These are phyloP conservation scores for Chironomus riparius DNA, from an alignment of 2,888 invertebrate species.

Conservation along the genomic window DNA sequence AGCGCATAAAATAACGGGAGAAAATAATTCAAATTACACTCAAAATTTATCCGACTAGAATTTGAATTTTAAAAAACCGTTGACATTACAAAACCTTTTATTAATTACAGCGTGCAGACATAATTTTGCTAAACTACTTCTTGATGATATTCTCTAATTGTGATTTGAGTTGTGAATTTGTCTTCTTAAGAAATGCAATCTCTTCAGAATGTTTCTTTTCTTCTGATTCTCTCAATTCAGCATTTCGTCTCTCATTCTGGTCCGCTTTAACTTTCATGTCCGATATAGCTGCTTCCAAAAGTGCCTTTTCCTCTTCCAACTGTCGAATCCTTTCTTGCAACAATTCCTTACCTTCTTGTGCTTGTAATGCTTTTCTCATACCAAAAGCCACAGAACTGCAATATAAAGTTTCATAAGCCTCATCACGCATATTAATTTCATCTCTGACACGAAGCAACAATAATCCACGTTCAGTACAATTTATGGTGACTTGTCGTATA, in stretches of 20 bases:
- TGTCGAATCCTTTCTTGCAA: slow-evolving; percentile 64
- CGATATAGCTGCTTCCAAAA: slow-evolving; percentile 46
- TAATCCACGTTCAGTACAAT: slow-evolving; percentile 93
- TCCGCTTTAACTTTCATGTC: slow-evolving; percentile 65
- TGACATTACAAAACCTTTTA: neutral
- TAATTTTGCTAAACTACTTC: neutral
- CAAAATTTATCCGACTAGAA: neutral
- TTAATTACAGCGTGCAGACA: slow-evolving; percentile 36
- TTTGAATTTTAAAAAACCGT: neutral
- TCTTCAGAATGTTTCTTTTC: slow-evolving; percentile 90
- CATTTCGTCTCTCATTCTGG: slow-evolving; percentile 70
- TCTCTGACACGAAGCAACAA: slow-evolving; percentile 84
- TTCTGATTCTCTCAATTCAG: slow-evolving; percentile 77
- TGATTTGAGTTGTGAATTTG: slow-evolving; percentile 87
- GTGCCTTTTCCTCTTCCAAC: slow-evolving; percentile 50
- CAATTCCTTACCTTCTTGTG: slow-evolving; percentile 63
- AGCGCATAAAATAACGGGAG: no score
- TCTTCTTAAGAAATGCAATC: slow-evolving; percentile 83
- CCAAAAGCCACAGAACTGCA: slow-evolving; percentile 97
- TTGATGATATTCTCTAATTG: slow-evolving; percentile 85
- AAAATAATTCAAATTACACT: no score
- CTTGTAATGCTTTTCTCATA: slow-evolving; percentile 93
- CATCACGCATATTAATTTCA: slow-evolving; percentile 92
- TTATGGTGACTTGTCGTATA: slow-evolving; percentile 92
- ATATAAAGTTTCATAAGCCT: slow-evolving; percentile 92